phyloP scores from a whole-genome alignment of 2,113 vertebrate genomes.

The Rousettus leschenaultii region DNA sequence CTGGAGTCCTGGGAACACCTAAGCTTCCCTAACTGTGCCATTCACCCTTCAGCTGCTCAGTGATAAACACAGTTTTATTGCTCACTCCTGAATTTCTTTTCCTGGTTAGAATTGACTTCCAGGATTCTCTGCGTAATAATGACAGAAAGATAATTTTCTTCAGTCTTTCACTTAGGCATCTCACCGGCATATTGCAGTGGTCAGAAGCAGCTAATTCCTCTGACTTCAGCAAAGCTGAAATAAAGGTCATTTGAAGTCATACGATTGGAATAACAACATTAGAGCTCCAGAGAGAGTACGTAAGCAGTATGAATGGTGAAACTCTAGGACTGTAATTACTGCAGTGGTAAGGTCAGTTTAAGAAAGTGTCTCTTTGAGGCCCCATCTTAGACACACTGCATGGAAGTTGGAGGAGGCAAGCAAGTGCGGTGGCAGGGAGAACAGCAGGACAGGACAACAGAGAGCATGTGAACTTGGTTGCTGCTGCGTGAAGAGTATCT shows the following conservation, averaged over 20 bases:
- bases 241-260: not conserved
- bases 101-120: not conserved
- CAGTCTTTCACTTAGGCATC: conserved; percentile 24
- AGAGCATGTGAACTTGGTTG: not conserved
- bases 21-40: not conserved
- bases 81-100: not conserved
- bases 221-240: conserved; percentile 20
- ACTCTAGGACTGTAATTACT: not conserved
- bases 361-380: not conserved
- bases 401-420: too few species aligned
- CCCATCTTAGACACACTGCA: not conserved
- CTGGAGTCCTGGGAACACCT: not conserved
- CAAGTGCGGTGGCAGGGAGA: accelerated
- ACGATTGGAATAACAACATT: conserved; percentile 2
- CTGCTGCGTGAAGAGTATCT: not conserved
- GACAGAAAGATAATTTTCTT: conserved; percentile 31
- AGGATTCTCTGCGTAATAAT: conserved; percentile 33
- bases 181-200: not conserved
- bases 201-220: not conserved
- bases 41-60: not conserved
- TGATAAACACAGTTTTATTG: not conserved
- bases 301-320: not conserved
- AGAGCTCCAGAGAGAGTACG: not conserved
- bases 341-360: not conserved
- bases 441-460: not conserved